Conservation (phyloP, 2,113 vertebrate genomes). For the Odontesthes bonariensis region DNA sequence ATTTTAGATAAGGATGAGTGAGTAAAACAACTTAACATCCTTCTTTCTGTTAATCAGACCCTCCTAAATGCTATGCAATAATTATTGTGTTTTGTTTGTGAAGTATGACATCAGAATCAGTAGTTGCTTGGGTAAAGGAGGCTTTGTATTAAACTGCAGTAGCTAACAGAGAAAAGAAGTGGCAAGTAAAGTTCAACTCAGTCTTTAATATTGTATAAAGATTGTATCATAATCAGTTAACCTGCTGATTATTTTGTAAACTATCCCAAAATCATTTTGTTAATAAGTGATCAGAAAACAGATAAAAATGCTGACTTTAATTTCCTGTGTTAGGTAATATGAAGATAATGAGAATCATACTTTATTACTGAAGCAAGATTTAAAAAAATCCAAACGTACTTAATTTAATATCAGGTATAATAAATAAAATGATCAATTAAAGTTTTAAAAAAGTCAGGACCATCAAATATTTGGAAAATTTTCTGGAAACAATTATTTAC, state of each 20-base stretch:
- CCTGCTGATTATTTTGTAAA: slow-evolving; percentile 15
- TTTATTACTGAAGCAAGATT: background rate
- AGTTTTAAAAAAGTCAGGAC: no score
- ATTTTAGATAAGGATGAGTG: slow-evolving; percentile 33
- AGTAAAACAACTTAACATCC: slow-evolving; percentile 38
- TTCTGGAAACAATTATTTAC: background rate
- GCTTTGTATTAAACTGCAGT: background rate
- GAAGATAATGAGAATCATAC: background rate
- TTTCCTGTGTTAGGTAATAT: slow-evolving; percentile 11
- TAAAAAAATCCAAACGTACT: background rate
- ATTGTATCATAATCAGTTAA: slow-evolving; percentile 9
- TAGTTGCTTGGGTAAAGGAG: background rate
- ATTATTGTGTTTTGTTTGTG: slow-evolving; percentile 31
- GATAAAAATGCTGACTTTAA: slow-evolving; percentile 4
- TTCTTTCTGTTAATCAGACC: slow-evolving; percentile 38
- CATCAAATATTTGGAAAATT: no score
- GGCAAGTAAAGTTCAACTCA: slow-evolving; percentile 9
- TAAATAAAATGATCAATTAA: no score
- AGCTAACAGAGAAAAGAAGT: background rate
- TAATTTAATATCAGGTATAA: background rate
- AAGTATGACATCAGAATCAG: slow-evolving; percentile 7
- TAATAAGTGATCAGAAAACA: background rate
- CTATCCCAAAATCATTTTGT: background rate
- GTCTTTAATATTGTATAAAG: background rate
- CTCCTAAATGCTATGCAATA: slow-evolving; percentile 29